Evolutionary conservation across 2,888 invertebrate genomes (phyloP), one percentile per base, ranked within the genome.

Genomic region (Sturmia bella): DNA sequence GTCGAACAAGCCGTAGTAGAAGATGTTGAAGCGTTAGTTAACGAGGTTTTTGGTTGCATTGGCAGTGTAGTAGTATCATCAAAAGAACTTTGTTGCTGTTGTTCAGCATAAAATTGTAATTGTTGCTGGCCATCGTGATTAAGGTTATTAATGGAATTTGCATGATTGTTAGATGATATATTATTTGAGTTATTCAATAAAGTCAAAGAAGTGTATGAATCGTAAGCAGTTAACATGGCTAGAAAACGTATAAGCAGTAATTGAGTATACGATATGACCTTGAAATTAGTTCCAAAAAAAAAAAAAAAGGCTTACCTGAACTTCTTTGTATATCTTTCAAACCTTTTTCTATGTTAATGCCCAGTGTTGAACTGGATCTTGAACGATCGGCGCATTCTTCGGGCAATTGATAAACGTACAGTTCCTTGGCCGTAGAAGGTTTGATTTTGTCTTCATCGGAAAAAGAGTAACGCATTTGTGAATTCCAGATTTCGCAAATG

Each of bases 371-470:
- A 80, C 88, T 90, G 5, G 89, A 88, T 41, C 89, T 86, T n/a
- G 90, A 89, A 11, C 89, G 85, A 45, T 88, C 87, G 63, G 85
- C 86, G 74, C 85, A 88, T 52, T 88, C 88, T 78, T 90, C 90
- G 64, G 94, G 94, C 84, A 95, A 88, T 91, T 96, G 95, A 91
- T 95, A 95, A 11, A 94, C 94, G 89, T 93, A 94, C 80, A 96
- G 91, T 77, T 93, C 93, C 63, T 92, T 91, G 63, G 93, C 92
- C 37, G 91, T 90, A 15, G 89, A 89, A 0, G 92, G 89, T 78
- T 92, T 90, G 56, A 94, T 90, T 87, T 92, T 92, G 15, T 91
- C 90, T 64, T 90, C 90, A 88, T 94, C 94, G 3, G 90, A 87
- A 54, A 93, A 87, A 84, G 93, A 90, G 70, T 93, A 92, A 5